Conservation (phyloP, 2,113 vertebrate species). For the Rhinoptilus africanus region DNA sequence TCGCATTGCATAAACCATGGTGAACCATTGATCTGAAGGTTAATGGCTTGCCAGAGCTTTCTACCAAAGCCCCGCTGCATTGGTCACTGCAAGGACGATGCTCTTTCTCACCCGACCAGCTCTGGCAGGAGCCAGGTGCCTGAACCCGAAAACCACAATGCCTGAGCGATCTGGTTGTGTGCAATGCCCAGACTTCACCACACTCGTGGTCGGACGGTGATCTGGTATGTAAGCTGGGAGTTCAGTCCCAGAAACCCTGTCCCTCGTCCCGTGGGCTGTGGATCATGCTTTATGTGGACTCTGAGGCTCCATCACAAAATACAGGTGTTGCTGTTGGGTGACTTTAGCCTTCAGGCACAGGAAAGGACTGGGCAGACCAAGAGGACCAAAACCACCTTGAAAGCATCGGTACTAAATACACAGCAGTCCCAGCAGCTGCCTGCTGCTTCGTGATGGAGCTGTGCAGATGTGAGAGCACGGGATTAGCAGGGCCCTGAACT, state of each 20-base stretch:
- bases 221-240: neutral
- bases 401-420: neutral
- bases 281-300: neutral
- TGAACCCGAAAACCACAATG: neutral
- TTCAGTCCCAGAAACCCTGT: neutral
- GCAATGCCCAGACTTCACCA: fast-evolving
- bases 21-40: neutral
- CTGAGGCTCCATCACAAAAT: neutral
- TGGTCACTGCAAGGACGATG: fast-evolving
- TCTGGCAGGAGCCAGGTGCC: neutral
- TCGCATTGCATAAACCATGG: fast-evolving
- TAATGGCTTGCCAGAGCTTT: neutral
- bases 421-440: neutral
- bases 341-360: neutral
- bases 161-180: fast-evolving
- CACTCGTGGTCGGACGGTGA: fast-evolving
- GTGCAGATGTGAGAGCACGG: neutral
- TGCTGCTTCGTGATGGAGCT: neutral
- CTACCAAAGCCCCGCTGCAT: neutral
- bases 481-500: neutral
- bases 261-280: neutral
- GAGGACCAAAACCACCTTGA: neutral
- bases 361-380: neutral
- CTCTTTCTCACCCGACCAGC: neutral
- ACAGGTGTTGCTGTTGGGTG: neutral